Evolutionary conservation across 1,140 invertebrate species (phyloP).

Genomic region (Amyelois transitella): DNA sequence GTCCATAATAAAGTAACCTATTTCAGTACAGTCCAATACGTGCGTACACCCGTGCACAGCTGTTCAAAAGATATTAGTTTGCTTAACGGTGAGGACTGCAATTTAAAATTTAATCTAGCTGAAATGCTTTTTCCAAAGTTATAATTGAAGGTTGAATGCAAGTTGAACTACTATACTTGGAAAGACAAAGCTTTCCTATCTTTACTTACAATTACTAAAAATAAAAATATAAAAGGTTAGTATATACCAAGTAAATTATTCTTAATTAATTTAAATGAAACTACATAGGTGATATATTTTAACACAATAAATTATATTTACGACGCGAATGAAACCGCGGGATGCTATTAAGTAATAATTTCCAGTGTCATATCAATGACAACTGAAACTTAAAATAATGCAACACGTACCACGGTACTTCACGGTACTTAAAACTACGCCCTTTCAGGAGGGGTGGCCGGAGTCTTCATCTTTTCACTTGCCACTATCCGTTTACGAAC

Average conservation of each 20-base stretch:
- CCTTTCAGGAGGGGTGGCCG: no score
- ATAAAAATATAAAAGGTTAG: background rate
- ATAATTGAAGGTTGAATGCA: background rate
- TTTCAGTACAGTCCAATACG: background rate
- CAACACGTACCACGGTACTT: no score
- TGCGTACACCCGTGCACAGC: conserved; percentile 1
- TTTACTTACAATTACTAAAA: background rate
- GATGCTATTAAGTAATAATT: no score
- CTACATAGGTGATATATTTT: no score
- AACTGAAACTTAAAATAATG: no score
- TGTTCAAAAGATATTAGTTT: conserved; percentile 9
- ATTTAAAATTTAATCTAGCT: conserved; percentile 7
- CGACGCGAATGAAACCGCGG: no score
- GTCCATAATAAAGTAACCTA: conserved; percentile 3
- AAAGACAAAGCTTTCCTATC: background rate
- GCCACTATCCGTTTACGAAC: no score
- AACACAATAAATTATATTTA: no score
- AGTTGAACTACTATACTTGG: background rate
- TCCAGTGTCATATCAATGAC: no score
- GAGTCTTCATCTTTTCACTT: no score
- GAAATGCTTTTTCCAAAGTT: background rate
- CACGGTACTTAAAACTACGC: no score
- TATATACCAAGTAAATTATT: background rate
- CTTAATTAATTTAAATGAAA: no score
- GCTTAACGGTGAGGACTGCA: conserved; percentile 1